phyloP scores from a whole-genome alignment of 2,797 vertebrate genomes.

The Diplodus puntazzo region DNA sequence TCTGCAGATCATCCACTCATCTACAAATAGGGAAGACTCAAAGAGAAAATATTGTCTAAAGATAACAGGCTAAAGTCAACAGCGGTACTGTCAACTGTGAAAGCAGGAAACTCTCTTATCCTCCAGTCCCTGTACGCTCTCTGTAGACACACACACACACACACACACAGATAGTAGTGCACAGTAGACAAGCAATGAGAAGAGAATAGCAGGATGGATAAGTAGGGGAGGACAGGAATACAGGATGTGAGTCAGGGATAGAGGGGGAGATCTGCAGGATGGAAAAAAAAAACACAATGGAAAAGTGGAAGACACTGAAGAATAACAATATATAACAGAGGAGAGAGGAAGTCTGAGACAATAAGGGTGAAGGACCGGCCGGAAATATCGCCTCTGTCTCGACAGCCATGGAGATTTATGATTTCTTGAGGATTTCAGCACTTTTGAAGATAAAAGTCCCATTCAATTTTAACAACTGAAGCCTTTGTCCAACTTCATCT shows the following conservation, averaged over 20 bases:
- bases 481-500: conserved; percentile 8
- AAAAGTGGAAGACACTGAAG: conserved; percentile 30
- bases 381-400: conserved; percentile 24
- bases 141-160: conserved; percentile 4
- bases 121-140: neutral
- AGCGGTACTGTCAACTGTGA: conserved; percentile 44
- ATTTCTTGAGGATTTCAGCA: neutral
- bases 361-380: conserved; percentile 16
- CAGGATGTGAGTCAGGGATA: conserved; percentile 70
- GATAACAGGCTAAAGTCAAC: conserved; percentile 65
- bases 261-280: conserved; percentile 54
- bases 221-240: conserved; percentile 41
- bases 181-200: conserved; percentile 36
- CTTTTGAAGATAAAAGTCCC: conserved; percentile 22
- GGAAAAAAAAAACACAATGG: conserved; percentile 39
- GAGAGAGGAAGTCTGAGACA: conserved; percentile 56
- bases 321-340: conserved; percentile 35
- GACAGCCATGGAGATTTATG: conserved; percentile 33
- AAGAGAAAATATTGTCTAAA: conserved; percentile 37
- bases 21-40: conserved; percentile 34
- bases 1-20: conserved; percentile 35
- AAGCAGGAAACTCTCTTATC: conserved; percentile 61
- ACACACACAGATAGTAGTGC: conserved; percentile 2
- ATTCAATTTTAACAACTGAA: neutral
- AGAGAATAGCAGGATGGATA: conserved; percentile 70